Evolutionary conservation across 2,888 invertebrate species (phyloP).

Genomic region (Diplazon laetatorius): DNA sequence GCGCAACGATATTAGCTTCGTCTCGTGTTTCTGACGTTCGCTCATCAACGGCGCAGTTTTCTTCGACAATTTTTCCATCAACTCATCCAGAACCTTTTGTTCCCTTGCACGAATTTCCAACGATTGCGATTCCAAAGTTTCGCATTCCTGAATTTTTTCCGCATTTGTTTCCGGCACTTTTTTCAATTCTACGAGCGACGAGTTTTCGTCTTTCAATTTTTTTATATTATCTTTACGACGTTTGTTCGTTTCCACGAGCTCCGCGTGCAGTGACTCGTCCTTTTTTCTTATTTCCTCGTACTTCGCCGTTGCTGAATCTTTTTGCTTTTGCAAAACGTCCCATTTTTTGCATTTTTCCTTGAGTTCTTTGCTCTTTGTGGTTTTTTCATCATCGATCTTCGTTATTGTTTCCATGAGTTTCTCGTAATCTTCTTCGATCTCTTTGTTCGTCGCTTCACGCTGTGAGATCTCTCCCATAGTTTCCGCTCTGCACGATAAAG

Average conservation of each 20-base stretch:
- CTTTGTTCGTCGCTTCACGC: constrained; percentile 69
- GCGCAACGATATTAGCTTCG: constrained; percentile 87
- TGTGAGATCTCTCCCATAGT: constrained; percentile 67
- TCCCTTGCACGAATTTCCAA: constrained; percentile 83
- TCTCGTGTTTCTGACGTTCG: constrained; percentile 88
- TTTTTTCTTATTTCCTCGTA: constrained; percentile 83
- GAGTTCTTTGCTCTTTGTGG: constrained; percentile 84
- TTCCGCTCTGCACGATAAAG: constrained; percentile 66
- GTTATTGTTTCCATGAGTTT: constrained; percentile 83
- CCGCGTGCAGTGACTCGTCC: constrained; percentile 85
- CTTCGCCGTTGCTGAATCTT: constrained; percentile 83
- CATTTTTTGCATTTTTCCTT: constrained; percentile 81
- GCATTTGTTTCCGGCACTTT: constrained; percentile 89
- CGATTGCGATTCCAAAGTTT: constrained; percentile 84
- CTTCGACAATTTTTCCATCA: constrained; percentile 84
- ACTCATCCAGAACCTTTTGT: constrained; percentile 82
- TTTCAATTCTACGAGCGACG: constrained; percentile 87
- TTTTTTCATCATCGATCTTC: constrained; percentile 83
- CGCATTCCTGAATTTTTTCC: constrained; percentile 87
- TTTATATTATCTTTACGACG: constrained; percentile 90
- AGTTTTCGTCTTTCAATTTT: constrained; percentile 85
- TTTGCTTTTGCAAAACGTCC: constrained; percentile 86
- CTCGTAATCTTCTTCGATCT: constrained; percentile 73
- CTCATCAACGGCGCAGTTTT: constrained; percentile 87
- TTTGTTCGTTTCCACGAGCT: constrained; percentile 87